phyloP scores from a whole-genome alignment of 2,113 vertebrate genomes.

The Sinocyclocheilus rhinocerous region DNA sequence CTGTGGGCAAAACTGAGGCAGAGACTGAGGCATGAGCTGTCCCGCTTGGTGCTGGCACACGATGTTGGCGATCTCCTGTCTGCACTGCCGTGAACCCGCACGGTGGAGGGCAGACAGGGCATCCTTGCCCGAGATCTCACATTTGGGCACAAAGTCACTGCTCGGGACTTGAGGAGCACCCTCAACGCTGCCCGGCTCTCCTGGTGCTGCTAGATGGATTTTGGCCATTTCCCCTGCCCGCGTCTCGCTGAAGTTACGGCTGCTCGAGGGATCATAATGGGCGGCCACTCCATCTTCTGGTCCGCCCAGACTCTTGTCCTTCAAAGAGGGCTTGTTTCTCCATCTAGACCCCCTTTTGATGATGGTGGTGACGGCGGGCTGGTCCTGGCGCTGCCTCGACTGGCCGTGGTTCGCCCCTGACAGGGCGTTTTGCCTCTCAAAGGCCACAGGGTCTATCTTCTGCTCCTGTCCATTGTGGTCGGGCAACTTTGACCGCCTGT shows the following conservation, averaged over 20 bases:
- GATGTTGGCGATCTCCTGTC: slow-evolving; percentile 92
- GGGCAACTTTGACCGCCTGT: slow-evolving; percentile 82
- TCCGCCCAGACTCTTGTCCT: slow-evolving; percentile 64
- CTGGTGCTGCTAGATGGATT: slow-evolving; percentile 77
- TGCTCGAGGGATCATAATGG: slow-evolving; percentile 80
- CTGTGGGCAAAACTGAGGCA: slow-evolving; percentile 90
- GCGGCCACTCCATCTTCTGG: slow-evolving; percentile 58
- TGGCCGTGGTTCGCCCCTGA: slow-evolving; percentile 75
- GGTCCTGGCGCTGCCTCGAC: slow-evolving; percentile 76
- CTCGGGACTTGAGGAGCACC: slow-evolving; percentile 86
- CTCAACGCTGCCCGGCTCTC: slow-evolving; percentile 93
- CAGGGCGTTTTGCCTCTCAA: slow-evolving; percentile 75
- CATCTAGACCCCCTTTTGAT: slow-evolving; percentile 75
- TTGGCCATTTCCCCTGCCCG: slow-evolving; percentile 65
- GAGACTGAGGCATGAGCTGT: slow-evolving; percentile 85
- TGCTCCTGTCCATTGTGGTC: slow-evolving; percentile 86
- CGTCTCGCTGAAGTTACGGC: slow-evolving; percentile 81
- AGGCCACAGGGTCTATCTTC: slow-evolving; percentile 71
- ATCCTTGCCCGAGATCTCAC: slow-evolving; percentile 91
- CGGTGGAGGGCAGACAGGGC: slow-evolving; percentile 90
- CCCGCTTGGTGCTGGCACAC: slow-evolving; percentile 92
- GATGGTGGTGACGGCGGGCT: slow-evolving; percentile 65
- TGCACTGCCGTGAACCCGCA: slow-evolving; percentile 88
- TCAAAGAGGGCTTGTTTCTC: slow-evolving; percentile 58
- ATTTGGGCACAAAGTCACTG: slow-evolving; percentile 89